phyloP scores from a whole-genome alignment of 2,888 invertebrate species.

The Dorcus hopei region DNA sequence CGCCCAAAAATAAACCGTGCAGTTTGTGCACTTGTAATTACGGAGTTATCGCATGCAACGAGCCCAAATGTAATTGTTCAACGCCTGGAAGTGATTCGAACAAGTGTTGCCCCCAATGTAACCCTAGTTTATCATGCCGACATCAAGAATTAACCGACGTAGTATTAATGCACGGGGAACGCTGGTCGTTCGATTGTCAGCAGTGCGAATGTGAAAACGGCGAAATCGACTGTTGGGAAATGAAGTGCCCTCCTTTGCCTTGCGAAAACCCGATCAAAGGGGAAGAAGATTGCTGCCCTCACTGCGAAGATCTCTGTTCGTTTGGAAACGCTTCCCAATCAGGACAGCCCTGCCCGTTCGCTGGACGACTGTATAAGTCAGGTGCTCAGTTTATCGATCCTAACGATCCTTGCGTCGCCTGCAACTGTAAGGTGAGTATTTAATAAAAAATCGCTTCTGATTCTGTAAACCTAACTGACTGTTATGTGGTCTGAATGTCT shows the following conservation, averaged over 20 bases:
- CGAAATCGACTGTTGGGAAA: conserved; percentile 85
- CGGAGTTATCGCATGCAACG: conserved; percentile 67
- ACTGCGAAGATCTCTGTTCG: conserved; percentile 59
- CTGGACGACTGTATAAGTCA: conserved; percentile 58
- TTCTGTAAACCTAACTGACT: conserved; percentile 17
- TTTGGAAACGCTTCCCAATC: conserved; percentile 40
- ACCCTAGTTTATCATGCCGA: conserved; percentile 67
- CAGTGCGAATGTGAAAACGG: conserved; percentile 89
- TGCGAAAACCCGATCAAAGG: conserved; percentile 62
- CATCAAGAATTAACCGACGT: conserved; percentile 78
- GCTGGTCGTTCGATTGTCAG: conserved; percentile 89
- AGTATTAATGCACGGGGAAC: conserved; percentile 75
- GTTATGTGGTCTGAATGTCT: conserved; percentile 37
- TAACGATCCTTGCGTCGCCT: conserved; percentile 66
- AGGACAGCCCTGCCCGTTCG: conserved; percentile 60
- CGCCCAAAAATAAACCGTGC: conserved; percentile 48
- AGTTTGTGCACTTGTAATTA: conserved; percentile 53
- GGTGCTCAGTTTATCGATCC: conserved; percentile 60
- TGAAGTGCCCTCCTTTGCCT: conserved; percentile 72
- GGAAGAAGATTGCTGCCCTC: conserved; percentile 65
- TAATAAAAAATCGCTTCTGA: neutral
- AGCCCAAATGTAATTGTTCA: conserved; percentile 68
- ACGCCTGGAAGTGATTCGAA: conserved; percentile 51
- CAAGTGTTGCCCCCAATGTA: conserved; percentile 80
- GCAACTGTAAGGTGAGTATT: conserved; percentile 68